Base-by-base conservation (phyloP, 2,113 vertebrate species). In the Antennarius striatus region DNA sequence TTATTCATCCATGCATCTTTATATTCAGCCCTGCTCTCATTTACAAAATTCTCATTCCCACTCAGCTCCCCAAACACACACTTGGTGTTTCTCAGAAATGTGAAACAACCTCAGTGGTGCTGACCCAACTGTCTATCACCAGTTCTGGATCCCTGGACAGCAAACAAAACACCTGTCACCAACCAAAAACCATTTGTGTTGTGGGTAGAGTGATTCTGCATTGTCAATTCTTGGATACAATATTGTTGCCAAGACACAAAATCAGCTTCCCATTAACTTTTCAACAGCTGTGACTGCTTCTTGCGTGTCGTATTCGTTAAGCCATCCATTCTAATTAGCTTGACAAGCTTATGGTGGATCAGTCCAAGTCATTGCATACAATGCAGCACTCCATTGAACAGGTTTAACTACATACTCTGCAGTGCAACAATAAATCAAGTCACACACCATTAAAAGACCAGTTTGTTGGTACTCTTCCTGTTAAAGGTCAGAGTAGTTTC, bases 141-240 rank as follows among this genome's bases (percentile, higher is more conserved):
- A 11, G 47, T 55, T 63, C 14, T 1, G 9, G 64, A 52, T 76
- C 79, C 74, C 80, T 22, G 32, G 60, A 65, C 67, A 58, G 62
- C 15, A 7, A 43, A 54, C 0, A 5, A 47, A 78, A 73, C 73
- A 73, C 71, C 68, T 80, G 72, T 81, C 69, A 75, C 70, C 64
- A 71, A 84, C 84, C 67, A 73, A 57, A 63, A 66, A 43, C 77
- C 62, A 17, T 69, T 48, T 68, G 57, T 67, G 76, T 68, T 75
- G 70, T 57, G 42, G 53, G 22, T 63, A 22, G 40, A 73, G 57
- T 67, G 71, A 49, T 71, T 80, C 79, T 76, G 49, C 54, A 30
- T 50, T 63, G 69, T 81, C 75, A 84, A 73, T 69, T 75, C 62
- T 64, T 13, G 7, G 61, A 16, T 57, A 77, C 62, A 42, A 75